A percentile compares a stretch with the other conserved stretches of the same genome.
phyloP scores from a whole-genome alignment of 2,888 invertebrate species.

The Stegana nigrithorax region DNA sequence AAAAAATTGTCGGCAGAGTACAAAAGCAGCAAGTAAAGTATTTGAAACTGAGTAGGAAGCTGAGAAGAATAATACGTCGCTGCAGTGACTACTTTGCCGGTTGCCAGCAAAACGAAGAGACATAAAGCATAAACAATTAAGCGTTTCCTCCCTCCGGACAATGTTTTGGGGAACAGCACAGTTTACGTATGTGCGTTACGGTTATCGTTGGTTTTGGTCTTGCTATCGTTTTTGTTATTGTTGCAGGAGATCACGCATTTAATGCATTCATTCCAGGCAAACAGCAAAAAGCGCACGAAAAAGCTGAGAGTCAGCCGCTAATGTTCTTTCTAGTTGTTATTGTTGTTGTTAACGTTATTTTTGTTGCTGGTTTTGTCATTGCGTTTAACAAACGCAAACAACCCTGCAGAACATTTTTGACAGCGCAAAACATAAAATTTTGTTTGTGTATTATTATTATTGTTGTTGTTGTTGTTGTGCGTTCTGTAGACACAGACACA shows the following conservation, averaged over 20 bases:
- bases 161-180: too few species aligned
- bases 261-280: conserved; percentile 51
- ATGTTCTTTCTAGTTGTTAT: conserved; percentile 11
- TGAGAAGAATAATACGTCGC: conserved; percentile 19
- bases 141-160: conserved; percentile 52
- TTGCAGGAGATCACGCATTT: conserved; percentile 32
- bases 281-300: conserved; percentile 34
- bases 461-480: conserved; percentile 36
- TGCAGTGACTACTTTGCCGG: conserved; percentile 23
- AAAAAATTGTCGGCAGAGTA: conserved; percentile 23
- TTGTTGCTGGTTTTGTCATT: conserved; percentile 27
- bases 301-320: conserved; percentile 17
- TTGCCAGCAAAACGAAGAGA: conserved; percentile 23
- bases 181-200: too few species aligned
- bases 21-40: conserved; percentile 24
- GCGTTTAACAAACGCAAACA: conserved; percentile 17
- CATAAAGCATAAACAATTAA: conserved; percentile 45
- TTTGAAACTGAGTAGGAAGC: conserved; percentile 24
- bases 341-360: neutral
- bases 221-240: conserved; percentile 26
- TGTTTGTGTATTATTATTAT: conserved; percentile 28
- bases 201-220: conserved; percentile 6
- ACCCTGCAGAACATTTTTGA: too few species aligned
- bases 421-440: too few species aligned
- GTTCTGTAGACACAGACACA: conserved; percentile 44